phyloP scores from a whole-genome alignment of 1,140 invertebrate genomes.

The Leptopilina clavipes region DNA sequence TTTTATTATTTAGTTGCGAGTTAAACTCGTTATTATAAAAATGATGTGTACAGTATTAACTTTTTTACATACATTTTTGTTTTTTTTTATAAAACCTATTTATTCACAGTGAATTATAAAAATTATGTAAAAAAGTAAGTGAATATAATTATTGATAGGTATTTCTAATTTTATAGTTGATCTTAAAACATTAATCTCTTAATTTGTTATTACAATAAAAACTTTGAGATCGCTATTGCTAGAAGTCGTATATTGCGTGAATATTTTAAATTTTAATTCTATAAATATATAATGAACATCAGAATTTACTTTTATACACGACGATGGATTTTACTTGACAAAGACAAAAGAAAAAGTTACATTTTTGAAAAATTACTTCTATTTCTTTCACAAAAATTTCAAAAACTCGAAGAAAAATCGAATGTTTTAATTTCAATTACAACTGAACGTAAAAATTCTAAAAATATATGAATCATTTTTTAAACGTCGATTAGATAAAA shows the following conservation, averaged over 20 bases:
- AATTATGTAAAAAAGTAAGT: conserved; percentile 34
- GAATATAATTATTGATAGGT: conserved; percentile 29
- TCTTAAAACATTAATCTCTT: conserved; percentile 14
- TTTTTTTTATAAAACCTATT: conserved; percentile 19
- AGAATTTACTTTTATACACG: neutral
- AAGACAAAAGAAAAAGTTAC: no score
- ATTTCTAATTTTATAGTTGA: neutral
- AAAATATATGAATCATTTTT: neutral
- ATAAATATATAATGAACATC: neutral
- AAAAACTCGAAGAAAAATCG: no score
- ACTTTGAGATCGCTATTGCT: conserved; percentile 28
- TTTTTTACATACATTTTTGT: neutral
- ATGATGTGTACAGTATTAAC: conserved; percentile 34
- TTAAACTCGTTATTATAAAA: no score
- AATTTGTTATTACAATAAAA: neutral
- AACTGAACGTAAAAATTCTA: no score
- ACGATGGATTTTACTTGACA: conserved; percentile 3
- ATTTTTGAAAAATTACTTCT: no score
- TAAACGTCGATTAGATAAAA: conserved; percentile 1
- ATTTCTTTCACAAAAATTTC: no score
- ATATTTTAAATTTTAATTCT: neutral
- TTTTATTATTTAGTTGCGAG: no score
- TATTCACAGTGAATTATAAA: conserved; percentile 37
- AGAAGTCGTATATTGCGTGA: neutral
- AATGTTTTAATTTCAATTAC: no score